Evolutionary conservation across 2,888 invertebrate genomes (phyloP).

Genomic region (Eupeodes latifasciatus): DNA sequence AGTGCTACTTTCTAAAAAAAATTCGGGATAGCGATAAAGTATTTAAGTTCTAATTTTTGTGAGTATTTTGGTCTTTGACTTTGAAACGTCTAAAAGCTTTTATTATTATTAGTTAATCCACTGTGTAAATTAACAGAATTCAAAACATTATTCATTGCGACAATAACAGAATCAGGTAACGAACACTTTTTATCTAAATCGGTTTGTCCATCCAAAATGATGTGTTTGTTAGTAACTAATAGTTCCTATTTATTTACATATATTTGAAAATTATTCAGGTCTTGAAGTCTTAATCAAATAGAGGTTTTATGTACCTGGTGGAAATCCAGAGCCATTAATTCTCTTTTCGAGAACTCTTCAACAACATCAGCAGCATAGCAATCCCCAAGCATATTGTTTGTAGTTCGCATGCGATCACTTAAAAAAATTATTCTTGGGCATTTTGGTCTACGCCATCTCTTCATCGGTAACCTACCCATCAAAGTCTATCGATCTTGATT

Average conservation of each 20-base stretch:
- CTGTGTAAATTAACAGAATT: constrained; percentile 75
- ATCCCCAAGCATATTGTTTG: constrained; percentile 95
- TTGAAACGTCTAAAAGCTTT: constrained; percentile 58
- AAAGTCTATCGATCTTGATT: too few relatives aligned
- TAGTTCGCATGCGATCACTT: constrained; percentile 93
- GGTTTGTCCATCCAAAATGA: constrained; percentile 85
- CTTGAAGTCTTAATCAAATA: background rate
- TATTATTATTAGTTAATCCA: constrained; percentile 73
- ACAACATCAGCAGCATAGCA: constrained; percentile 94
- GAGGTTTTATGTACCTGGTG: constrained; percentile 84
- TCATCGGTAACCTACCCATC: too few relatives aligned
- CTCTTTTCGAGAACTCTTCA: constrained; percentile 92
- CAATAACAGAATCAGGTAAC: constrained; percentile 86
- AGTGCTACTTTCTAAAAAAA: constrained; percentile 12
- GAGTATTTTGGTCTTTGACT: background rate
- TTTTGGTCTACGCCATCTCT: too few relatives aligned
- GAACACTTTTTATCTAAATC: constrained; percentile 85
- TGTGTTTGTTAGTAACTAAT: constrained; percentile 84
- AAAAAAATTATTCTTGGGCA: background rate
- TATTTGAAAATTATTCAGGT: background rate
- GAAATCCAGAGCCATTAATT: constrained; percentile 90
- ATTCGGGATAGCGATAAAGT: constrained; percentile 32
- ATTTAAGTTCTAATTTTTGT: background rate
- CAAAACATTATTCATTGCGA: constrained; percentile 85
- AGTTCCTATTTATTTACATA: constrained; percentile 82